Evolutionary conservation across 2,797 vertebrate species (phyloP), one percentile per base, ranked within the genome.

Genomic region (Sphaeramia orbicularis): DNA sequence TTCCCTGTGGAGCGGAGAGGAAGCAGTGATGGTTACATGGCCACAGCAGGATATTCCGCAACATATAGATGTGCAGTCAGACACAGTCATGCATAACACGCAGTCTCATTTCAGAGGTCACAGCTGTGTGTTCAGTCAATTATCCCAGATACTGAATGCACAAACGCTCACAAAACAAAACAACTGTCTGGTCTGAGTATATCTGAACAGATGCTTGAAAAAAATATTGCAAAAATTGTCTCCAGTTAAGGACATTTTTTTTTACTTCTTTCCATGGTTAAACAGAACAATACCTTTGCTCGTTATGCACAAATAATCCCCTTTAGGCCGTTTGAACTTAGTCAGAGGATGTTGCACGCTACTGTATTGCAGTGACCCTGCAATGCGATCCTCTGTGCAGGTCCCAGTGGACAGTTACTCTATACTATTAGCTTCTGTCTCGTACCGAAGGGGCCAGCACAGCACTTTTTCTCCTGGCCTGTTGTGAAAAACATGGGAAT

Each of bases 351-450:
- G 81, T 86, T 76, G 79, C 75, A 75, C 85, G 80, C 60, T 68
- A 73, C 85, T 83, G 71, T 88, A 65, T 84, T 87, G 90, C 91
- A 90, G 85, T 85, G 87, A 89, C 76, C 78, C 87, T 92, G 91
- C 89, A 91, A 92, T 89, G 81, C 75, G 90, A 89, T 89, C 88
- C 79, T 78, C 72, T 60, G 35, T 76, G 77, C 60, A 60, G 78
- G 66, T 91, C 89, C 84, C 89, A 51, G 81, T 78, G 81, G 90
- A 74, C 83, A 67, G 87, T 65, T 79, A 85, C 80, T 80, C 68
- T 89, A 89, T 84, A 82, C 78, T 86, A 76, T 77, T 66, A 60
- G 84, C 71, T 66, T 70, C 74, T 84, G 40, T 86, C 74, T 83
- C 2, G 35, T 63, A 82, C 85, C 71, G 84, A 84, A 86, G 79